Evolutionary conservation across 2,113 vertebrate genomes (phyloP), one percentile per base, ranked within the genome.

Genomic region (Melospiza georgiana): DNA sequence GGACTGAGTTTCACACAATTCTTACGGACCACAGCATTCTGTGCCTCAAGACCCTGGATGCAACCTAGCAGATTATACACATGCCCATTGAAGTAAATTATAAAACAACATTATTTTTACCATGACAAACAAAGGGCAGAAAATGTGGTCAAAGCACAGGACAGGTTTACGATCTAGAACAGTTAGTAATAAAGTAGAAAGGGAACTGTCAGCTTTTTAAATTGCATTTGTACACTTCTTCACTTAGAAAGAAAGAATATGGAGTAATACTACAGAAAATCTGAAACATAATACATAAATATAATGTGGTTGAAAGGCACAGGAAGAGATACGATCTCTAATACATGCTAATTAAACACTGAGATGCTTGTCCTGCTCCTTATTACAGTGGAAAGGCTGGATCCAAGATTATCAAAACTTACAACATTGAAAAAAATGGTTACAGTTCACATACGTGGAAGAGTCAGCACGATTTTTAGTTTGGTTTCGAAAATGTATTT

Each of bases 381-480:
- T 73, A 68, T 67, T 85, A 92, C 5, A 20, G 57, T 48, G 35
- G 59, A 93, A 94, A 37, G 44, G 62, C 28, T 84, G 39, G 17
- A 95, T 76, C 61, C 65, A 93, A 78, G 69, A 89, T 74, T 79
- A 75, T 86, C 84, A 95, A 93, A 96, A 90, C 52, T 67, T 82
- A 68, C 22, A 87, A 86, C 33, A 65, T 0, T 51, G 67, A 93
- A 94, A 96, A 93, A 93, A 85, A 63, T 59, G 6, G 11, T 63
- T 65, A 91, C 49, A 91, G 51, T 79, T 95, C 46, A 66, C 39
- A 44, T 46, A 65, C 86, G 76, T 77, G 84, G 84, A 96, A 71
- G 25, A 75, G 59, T 71, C 75, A 81, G 39, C n/a, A 62, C 16
- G 27, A 77, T 66, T 84, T 79, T 87, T 61, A 62, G 43, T 87